Evolutionary conservation across 2,113 vertebrate genomes (phyloP), one percentile per base, ranked within the genome.

Genomic region (Theropithecus gelada): DNA sequence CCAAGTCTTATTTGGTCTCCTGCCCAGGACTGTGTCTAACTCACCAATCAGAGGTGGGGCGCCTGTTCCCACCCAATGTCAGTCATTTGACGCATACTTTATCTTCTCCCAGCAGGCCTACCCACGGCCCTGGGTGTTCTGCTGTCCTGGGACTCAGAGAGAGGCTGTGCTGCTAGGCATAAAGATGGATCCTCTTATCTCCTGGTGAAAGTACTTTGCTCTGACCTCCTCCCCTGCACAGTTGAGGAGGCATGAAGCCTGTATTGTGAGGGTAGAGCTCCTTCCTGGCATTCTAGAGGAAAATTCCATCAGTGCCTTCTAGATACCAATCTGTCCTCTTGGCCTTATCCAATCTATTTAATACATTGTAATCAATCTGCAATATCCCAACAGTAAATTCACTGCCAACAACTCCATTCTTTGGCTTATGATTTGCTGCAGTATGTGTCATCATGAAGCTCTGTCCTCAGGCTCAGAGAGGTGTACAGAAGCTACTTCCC

Each of bases 291-390:
- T 84, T 73, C 23, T 64, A 86, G 90, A 96, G 92, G 87, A 95
- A 96, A 95, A 92, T 92, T 96, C 96, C 76, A 88, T 32, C 32
- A 45, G 38, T 14, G 68, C 83, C 20, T 78, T 87, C 59, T 80
- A 75, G 35, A 86, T 81, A 89, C 23, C 90, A 70, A 25, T 73
- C 83, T 92, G 38, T 52, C 43, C 50, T 97, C 92, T 87, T 72
- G 80, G 83, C 83, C 80, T 84, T 84, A 79, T 48, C 57, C 61
- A 80, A 43, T 72, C 40, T 81, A 55, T 90, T 88, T 87, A 83
- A 92, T 81, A 78, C 5, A 38, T 64, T 76, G 17, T 50, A 40
- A 81, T 78, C 75, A 50, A 27, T 95, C 75, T 96, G 38, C 59
- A 59, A 30, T 93, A 90, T 59, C 22, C 59, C 27, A 72, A 10